Conservation (phyloP, 2,888 invertebrate genomes). For the Scotopteryx bipunctaria region DNA sequence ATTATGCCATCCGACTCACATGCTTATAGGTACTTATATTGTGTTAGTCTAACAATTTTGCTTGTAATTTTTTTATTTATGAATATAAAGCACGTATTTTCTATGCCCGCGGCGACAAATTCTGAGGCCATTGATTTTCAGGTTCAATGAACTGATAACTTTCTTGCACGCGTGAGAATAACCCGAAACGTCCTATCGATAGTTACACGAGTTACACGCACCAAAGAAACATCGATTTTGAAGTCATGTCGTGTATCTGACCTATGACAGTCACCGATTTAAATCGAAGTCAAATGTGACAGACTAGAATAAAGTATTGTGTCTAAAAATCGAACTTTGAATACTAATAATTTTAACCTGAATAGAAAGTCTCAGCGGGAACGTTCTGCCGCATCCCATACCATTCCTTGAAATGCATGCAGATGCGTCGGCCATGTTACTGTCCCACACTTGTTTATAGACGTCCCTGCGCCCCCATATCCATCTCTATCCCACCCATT, state of each 20-base stretch:
- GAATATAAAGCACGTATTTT: constrained; percentile 23
- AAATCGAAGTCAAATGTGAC: background rate
- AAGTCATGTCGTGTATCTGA: constrained; percentile 23
- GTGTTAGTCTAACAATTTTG: constrained; percentile 31
- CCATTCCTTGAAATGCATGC: constrained; percentile 62
- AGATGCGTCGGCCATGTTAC: constrained; percentile 79
- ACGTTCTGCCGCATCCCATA: constrained; percentile 46
- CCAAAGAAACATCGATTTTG: constrained; percentile 25
- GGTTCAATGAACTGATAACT: constrained; percentile 46
- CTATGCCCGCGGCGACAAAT: constrained; percentile 27
- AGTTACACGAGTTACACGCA: constrained; percentile 30
- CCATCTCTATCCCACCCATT: constrained; percentile 51
- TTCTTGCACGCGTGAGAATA: constrained; percentile 36
- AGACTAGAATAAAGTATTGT: background rate
- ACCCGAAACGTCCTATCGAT: constrained; percentile 29
- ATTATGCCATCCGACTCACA: constrained; percentile 34
- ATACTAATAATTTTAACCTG: constrained; percentile 27
- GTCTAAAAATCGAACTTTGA: constrained; percentile 15
- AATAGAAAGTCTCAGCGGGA: constrained; percentile 45
- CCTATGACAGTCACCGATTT: constrained; percentile 20
- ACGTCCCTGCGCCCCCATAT: constrained; percentile 47
- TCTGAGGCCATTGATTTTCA: constrained; percentile 38
- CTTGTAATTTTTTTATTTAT: constrained; percentile 26
- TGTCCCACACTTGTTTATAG: constrained; percentile 50
- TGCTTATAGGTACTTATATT: constrained; percentile 29